Base-by-base conservation (phyloP, 2,113 vertebrate genomes). In the Oreochromis aureus region DNA sequence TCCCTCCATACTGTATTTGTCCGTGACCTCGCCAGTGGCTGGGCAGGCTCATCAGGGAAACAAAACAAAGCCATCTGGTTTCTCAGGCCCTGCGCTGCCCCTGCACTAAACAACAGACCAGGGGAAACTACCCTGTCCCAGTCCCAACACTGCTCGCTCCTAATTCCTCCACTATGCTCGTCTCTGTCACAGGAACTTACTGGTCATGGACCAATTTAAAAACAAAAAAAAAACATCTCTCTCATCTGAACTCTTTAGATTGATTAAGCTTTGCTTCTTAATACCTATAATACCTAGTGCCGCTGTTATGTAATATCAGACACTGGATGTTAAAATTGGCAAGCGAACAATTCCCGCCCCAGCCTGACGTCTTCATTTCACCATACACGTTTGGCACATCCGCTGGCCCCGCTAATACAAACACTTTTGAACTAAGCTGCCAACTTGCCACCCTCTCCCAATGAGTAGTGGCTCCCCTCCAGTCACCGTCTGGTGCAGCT, bases 31-130 rank as follows among this genome's bases (percentile, higher is more conserved):
- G 87, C 93, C 87, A 89, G 93, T 88, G 93, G 90, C 93, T 92
- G 92, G 85, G 88, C 91, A 88, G 83, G 83, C 93, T 94, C 92
- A 87, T 95, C 88, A 24, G 93, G 91, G 90, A 95, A 95, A 81
- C 94, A 94, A 96, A 96, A 95, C 96, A 96, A 95, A 97, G 94
- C 96, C 97, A 97, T 97, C 97, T 97, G 97, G 95, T 96, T 97
- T 97, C 96, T 97, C 96, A 97, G 96, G 96, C 96, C 96, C 96
- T 89, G 15, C 32, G 15, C 66, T 95, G 95, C 96, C 96, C 95
- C 94, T 83, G 48, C 83, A 54, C 93, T 89, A 83, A 96, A 95
- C 93, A 94, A 86, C 93, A 93, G 89, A 93, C 61, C 85, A 90
- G 94, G 91, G 92, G 93, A 94, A 94, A 92, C 92, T 93, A 94